Evolutionary conservation across 2,797 vertebrate genomes (phyloP).

Genomic region (Crypturellus tataupa): DNA sequence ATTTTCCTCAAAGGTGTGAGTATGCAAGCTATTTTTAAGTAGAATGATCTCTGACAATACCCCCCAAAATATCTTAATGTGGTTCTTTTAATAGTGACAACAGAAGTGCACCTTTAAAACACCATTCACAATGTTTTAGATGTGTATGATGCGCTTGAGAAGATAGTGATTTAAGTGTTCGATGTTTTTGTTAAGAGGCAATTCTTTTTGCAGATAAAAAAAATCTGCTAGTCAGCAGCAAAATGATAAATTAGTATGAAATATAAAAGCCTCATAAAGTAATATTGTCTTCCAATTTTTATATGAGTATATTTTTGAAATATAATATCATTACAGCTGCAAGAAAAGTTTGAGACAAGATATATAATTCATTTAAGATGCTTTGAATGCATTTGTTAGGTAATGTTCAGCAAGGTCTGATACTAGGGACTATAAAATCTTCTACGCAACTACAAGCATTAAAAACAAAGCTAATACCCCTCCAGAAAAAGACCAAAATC

Average conservation of each 20-base stretch:
- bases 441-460: background rate
- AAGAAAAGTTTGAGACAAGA: slow-evolving; percentile 16
- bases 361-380: background rate
- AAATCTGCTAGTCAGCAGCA: slow-evolving; percentile 41
- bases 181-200: background rate
- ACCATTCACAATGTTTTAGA: background rate
- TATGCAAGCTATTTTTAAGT: slow-evolving; percentile 42
- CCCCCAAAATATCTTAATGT: background rate
- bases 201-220: slow-evolving; percentile 25
- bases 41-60: background rate
- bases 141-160: background rate
- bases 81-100: slow-evolving; percentile 10
- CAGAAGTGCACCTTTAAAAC: slow-evolving; percentile 4
- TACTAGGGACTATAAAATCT: background rate
- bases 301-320: slow-evolving; percentile 3
- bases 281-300: slow-evolving; percentile 25
- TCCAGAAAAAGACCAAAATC: background rate
- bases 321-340: background rate
- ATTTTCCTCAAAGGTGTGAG: slow-evolving; percentile 1
- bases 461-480: background rate
- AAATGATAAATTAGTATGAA: background rate
- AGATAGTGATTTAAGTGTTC: background rate
- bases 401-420: background rate
- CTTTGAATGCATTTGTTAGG: background rate
- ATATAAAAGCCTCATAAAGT: slow-evolving; percentile 22